Evolutionary conservation across 2,888 invertebrate species (phyloP).

Genomic region (Folsomia manolachei): DNA sequence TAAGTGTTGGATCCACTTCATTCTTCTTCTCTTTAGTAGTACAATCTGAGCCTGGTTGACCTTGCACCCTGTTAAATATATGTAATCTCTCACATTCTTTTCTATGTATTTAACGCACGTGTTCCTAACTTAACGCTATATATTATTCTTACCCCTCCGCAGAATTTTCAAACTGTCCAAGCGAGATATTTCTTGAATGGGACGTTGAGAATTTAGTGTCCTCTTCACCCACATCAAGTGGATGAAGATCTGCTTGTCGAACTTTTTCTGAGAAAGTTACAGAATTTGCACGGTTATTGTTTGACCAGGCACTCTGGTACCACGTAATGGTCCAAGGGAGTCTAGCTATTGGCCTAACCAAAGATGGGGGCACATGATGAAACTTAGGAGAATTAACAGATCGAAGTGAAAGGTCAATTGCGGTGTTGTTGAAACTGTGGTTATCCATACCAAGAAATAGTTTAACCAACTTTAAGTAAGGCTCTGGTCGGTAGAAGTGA

Average conservation of each 20-base stretch:
- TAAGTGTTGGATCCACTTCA: background rate
- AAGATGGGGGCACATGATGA: background rate
- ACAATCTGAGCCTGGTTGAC: background rate
- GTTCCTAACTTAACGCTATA: too few relatives aligned
- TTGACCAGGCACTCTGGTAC: constrained; percentile 48
- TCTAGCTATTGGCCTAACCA: constrained; percentile 48
- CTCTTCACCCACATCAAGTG: background rate
- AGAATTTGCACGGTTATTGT: constrained; percentile 7
- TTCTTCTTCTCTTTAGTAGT: background rate
- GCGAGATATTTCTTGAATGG: too few relatives aligned
- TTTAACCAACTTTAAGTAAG: too few relatives aligned
- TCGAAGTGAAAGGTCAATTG: constrained; percentile 45
- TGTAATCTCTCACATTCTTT: background rate
- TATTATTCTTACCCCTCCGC: too few relatives aligned
- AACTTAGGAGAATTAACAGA: constrained; percentile 18
- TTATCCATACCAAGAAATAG: constrained; percentile 21
- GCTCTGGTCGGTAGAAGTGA: constrained; percentile 23
- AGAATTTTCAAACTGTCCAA: too few relatives aligned
- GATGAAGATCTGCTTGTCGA: background rate
- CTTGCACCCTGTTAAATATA: background rate
- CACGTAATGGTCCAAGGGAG: constrained; percentile 50
- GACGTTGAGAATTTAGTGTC: background rate
- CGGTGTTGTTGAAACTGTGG: constrained; percentile 26
- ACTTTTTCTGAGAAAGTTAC: background rate
- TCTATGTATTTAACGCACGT: too few relatives aligned